Conservation (phyloP, 1,140 invertebrate species). For the Sycophila sp. region DNA sequence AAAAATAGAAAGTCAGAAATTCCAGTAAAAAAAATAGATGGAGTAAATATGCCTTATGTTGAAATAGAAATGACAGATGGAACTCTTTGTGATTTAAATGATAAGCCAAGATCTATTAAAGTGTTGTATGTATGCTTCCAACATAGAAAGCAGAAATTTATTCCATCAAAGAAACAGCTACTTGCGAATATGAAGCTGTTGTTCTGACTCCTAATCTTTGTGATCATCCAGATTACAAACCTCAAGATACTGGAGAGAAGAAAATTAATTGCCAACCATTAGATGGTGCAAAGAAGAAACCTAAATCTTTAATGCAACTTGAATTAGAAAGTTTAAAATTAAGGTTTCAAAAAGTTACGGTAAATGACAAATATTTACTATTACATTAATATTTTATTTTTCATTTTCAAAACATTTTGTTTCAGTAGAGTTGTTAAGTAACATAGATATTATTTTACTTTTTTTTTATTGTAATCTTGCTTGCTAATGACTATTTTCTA, state of each 20-base stretch:
- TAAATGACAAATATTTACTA: conserved; percentile 45
- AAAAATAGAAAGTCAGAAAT: conserved; percentile 65
- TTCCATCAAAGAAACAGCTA: conserved; percentile 91
- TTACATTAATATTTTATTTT: neutral
- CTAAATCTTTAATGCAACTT: conserved; percentile 76
- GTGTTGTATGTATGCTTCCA: conserved; percentile 87
- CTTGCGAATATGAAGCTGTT: conserved; percentile 93
- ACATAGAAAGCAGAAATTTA: conserved; percentile 92
- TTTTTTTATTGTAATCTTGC: conserved; percentile 3
- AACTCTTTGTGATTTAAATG: conserved; percentile 91
- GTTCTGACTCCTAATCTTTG: conserved; percentile 88
- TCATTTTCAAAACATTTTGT: conserved; percentile 1
- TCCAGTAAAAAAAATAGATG: conserved; percentile 83
- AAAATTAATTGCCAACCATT: conserved; percentile 83
- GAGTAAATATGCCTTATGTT: conserved; percentile 83
- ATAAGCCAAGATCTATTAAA: conserved; percentile 80
- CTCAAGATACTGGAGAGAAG: conserved; percentile 82
- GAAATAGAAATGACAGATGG: conserved; percentile 84
- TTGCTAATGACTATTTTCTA: neutral
- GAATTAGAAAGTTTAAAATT: conserved; percentile 79
- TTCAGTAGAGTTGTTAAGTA: conserved; percentile 8
- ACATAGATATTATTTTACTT: neutral
- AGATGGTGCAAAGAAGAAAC: conserved; percentile 77
- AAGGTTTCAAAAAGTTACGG: conserved; percentile 69
- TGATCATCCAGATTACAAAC: conserved; percentile 87